Evolutionary conservation across 2,113 vertebrate species (phyloP), one percentile per base, ranked within the genome.

Genomic region (Pavo muticus): DNA sequence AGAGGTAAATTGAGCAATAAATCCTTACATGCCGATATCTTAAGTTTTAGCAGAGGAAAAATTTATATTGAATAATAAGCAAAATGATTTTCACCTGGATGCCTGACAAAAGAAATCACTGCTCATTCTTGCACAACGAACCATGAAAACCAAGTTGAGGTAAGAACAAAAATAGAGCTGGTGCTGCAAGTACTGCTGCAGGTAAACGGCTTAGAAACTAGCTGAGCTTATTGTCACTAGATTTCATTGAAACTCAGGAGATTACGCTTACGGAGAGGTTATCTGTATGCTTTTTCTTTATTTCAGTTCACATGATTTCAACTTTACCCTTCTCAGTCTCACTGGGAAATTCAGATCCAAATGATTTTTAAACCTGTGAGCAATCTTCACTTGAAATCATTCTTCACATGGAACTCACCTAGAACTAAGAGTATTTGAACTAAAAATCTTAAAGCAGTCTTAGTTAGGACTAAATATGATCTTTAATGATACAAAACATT

Each of bases 21-120:
- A 97, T 97, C 72, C 85, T 95, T 96, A 89, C 70, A 95, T 84
- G 71, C 67, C 96, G 90, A 92, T 97, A 93, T 87, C 94, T 95
- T 97, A 85, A 97, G 84, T 96, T 97, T 97, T 95, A 95, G 74
- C 87, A 97, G 80, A 95, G 90, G 96, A 96, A 97, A 79, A 96
- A 97, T 95, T 97, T 97, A 94, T 96, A 96, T 93, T 97, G 89
- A 97, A 97, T 97, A 97, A 97, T 97, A 97, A 97, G 96, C 84
- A 98, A 97, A 98, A 96, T 93, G 96, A 94, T 97, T 97, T 97
- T 97, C 80, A 93, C 90, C 92, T 93, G 85, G 91, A 96, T 95
- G 95, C 91, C 84, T 98, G 97, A 97, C 91, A 95, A 97, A 97
- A 94, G 93, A 97, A 97, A 97, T 97, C 93, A 96, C 96, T 96